A percentile compares a stretch with the other conserved stretches of the same genome.
These are phyloP conservation scores for Galemys pyrenaicus DNA, from an alignment of 2,113 vertebrate genomes.

Conservation along the genomic window DNA sequence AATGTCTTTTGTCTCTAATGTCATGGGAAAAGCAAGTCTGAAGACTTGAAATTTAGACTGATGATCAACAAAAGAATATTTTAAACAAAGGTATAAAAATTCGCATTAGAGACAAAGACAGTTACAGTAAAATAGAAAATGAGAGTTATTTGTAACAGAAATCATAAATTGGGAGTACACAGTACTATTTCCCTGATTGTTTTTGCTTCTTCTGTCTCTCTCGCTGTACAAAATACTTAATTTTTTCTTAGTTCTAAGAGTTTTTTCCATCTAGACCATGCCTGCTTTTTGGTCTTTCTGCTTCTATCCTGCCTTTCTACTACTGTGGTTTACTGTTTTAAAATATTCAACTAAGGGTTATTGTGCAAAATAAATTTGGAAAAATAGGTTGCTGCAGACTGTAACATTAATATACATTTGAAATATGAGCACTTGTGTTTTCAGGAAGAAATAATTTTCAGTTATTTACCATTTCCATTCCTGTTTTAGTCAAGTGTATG, in stretches of 20 bases:
- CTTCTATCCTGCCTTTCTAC: not conserved
- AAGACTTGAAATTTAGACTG: too few relatives aligned
- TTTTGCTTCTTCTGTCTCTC: not conserved
- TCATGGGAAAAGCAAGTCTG: too few relatives aligned
- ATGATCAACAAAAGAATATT: too few relatives aligned
- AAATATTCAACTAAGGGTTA: not conserved
- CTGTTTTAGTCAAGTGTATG: not conserved
- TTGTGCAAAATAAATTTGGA: not conserved
- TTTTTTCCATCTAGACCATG: not conserved
- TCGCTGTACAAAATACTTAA: not conserved
- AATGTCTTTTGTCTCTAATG: too few relatives aligned
- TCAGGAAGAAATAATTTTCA: conserved; percentile 4
- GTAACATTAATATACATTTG: conserved; percentile 17
- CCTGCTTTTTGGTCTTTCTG: not conserved
- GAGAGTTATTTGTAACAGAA: not conserved
- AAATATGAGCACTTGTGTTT: not conserved
- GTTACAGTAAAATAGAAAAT: not conserved
- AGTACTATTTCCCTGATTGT: not conserved
- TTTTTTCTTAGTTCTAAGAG: not conserved
- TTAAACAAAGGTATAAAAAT: too few relatives aligned
- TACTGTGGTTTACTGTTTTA: not conserved
- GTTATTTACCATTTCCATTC: not conserved
- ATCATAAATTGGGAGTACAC: not conserved
- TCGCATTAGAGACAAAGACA: not conserved
- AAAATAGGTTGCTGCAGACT: not conserved